phyloP scores from a whole-genome alignment of 2,113 vertebrate species.

The Falco punctatus region DNA sequence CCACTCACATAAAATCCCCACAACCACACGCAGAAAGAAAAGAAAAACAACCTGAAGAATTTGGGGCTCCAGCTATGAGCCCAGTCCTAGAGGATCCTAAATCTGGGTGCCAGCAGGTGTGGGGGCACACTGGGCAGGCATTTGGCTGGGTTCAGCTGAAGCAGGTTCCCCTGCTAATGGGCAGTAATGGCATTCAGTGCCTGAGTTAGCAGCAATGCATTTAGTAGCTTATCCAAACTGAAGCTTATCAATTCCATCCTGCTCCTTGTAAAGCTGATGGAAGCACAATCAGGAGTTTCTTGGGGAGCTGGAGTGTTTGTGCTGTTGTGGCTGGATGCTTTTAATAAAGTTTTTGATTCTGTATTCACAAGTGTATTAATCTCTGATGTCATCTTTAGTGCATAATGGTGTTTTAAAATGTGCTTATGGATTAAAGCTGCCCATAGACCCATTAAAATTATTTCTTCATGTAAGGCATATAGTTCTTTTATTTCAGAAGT shows the following conservation, averaged over 20 bases:
- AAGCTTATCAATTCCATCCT: neutral
- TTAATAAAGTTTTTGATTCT: neutral
- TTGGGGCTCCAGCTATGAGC: neutral
- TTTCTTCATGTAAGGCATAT: conserved; percentile 2
- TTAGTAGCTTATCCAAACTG: neutral
- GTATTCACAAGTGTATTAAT: neutral
- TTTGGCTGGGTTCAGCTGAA: neutral
- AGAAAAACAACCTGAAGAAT: neutral
- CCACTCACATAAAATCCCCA: neutral
- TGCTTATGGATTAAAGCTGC: conserved; percentile 2
- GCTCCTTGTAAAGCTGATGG: neutral
- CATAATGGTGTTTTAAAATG: conserved; percentile 14
- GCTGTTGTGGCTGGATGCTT: neutral
- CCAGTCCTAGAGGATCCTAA: neutral
- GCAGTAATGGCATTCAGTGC: neutral
- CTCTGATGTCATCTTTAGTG: neutral
- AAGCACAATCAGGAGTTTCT: neutral
- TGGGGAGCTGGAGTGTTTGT: neutral
- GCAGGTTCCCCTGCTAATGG: neutral
- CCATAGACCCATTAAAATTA: neutral
- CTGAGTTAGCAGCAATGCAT: neutral
- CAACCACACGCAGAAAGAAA: neutral
- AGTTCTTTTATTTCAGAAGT: conserved; percentile 20
- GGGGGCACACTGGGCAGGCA: neutral
- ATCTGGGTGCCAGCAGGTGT: neutral